Evolutionary conservation across 2,888 invertebrate genomes (phyloP), one percentile per base, ranked within the genome.

Genomic region (Tetragnatha montana): DNA sequence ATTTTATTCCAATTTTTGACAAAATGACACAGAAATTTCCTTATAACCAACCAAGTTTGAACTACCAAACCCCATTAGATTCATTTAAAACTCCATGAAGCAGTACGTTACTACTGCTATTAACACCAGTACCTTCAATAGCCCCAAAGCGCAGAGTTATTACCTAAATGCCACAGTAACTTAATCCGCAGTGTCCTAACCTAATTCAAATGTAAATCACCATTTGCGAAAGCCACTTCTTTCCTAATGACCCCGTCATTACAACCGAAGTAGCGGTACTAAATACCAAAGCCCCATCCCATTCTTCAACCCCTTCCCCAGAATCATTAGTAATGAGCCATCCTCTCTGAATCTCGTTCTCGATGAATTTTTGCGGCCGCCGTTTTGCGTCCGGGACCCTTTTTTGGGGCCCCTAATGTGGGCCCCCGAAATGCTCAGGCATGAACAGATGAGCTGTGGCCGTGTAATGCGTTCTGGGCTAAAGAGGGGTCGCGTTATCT

Each of bases 341-440:
- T 12, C 69, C 50, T 35, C 74, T 7, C 21, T 35, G 35, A 35
- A 35, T 17, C 22, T 49, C 69, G 50, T 60, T 60, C 17, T 60
- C 60, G 50, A 22, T 0, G 49, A 60, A 19, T 50, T 70, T 76
- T 70, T 35, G 35, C 35, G 2, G 35, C 35, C 1, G 35, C 73
- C 73, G 50, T 88, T 88, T 79, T 51, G 73, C 74, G 60, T 21
- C 79, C 12, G 47, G 17, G 73, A 35, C 73, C 82, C 82, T 73
- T 74, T 73, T 69, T 60, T 14, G n/a, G 73, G 78, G 79, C 82
- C 82, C 68, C 82, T 83, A 88, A 88, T 88, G 83, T 79, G 47
- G n/a, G 35, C 88, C n/a, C 12, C 22, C n/a, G 60, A 83, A 82
- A 88, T 78, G 49, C 88, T 79, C 71, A 78, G 35, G 68, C 88